These are phyloP conservation scores for Procambarus clarkii DNA, from an alignment of 1,140 invertebrate species.

Conservation along the genomic window DNA sequence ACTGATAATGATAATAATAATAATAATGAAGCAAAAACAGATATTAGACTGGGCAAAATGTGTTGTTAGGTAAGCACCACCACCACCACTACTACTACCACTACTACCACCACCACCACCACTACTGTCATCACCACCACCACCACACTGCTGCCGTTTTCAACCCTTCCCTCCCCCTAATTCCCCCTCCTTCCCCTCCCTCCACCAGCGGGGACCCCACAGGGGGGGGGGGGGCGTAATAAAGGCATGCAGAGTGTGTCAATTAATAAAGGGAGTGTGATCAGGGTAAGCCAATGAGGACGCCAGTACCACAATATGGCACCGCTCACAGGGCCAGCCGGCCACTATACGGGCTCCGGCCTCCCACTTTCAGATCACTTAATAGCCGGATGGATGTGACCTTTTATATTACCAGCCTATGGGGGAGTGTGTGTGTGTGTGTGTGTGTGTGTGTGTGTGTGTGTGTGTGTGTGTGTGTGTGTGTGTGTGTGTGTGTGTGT, in stretches of 20 bases:
- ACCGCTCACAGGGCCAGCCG: background rate
- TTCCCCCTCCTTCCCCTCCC: background rate
- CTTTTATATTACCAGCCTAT: background rate
- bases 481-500: no score
- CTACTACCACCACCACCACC: background rate
- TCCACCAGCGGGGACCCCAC: no score
- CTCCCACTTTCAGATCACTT: background rate
- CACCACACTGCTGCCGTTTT: background rate
- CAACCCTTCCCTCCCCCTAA: background rate
- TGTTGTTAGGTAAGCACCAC: no score
- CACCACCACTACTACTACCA: background rate
- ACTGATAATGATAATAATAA: no score
- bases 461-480: no score
- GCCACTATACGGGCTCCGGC: background rate
- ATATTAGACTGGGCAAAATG: no score
- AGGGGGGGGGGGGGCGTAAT: background rate
- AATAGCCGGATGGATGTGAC: background rate
- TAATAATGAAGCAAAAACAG: no score
- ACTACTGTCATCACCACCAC: background rate
- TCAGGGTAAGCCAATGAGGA: background rate
- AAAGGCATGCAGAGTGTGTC: constrained; percentile 1
- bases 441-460: no score
- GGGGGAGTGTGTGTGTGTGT: no score
- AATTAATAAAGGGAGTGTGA: background rate
- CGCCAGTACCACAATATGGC: background rate